Percentiles rank a stretch among this genome's conserved stretches.
phyloP scores from a whole-genome alignment of 2,113 vertebrate genomes.

The Aegypius monachus region DNA sequence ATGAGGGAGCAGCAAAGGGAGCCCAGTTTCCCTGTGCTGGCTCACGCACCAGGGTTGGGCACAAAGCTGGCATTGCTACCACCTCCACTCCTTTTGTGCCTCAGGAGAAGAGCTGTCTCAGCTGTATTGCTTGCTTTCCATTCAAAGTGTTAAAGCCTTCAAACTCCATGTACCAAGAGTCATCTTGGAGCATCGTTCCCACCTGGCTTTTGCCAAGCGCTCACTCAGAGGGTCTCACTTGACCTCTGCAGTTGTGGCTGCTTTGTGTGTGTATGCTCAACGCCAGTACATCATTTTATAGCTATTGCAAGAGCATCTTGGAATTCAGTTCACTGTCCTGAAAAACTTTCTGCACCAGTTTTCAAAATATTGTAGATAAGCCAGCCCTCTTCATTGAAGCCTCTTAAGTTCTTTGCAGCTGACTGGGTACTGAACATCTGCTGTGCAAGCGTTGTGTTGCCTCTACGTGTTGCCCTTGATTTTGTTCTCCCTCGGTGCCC shows the following conservation, averaged over 20 bases:
- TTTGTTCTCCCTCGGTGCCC: background rate
- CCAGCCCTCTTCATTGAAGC: background rate
- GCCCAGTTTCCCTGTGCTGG: background rate
- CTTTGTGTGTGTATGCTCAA: background rate
- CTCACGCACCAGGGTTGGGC: fast-evolving
- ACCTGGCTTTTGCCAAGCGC: background rate
- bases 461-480: background rate
- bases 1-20: background rate
- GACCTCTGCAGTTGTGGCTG: background rate
- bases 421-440: background rate
- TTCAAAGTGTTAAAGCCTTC: background rate
- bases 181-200: background rate
- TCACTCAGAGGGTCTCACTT: background rate
- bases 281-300: background rate
- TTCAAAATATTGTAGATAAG: background rate
- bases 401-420: background rate
- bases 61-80: background rate
- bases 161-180: background rate
- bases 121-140: background rate
- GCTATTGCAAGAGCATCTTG: background rate
- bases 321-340: background rate
- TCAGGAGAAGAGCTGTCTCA: background rate
- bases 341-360: background rate
- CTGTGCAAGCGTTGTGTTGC: background rate
- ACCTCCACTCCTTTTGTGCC: background rate